phyloP scores from a whole-genome alignment of 1,140 invertebrate genomes.

The Temnothorax nylanderi region DNA sequence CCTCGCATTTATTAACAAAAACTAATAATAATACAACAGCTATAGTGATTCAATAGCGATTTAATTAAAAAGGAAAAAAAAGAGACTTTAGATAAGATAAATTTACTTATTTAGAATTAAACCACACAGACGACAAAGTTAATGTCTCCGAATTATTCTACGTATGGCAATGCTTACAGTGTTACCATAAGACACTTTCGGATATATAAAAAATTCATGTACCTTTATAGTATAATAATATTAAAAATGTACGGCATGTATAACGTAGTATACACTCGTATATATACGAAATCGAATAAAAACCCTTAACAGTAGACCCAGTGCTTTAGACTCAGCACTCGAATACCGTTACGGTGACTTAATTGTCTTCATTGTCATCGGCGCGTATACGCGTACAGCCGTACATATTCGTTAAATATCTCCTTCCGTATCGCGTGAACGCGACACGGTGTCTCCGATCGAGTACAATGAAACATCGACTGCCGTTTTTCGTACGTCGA shows the following conservation, averaged over 20 bases:
- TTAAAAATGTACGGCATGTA: slow-evolving; percentile 48
- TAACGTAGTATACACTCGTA: slow-evolving; percentile 32
- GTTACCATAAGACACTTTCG: slow-evolving; percentile 56
- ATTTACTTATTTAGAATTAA: slow-evolving; percentile 43
- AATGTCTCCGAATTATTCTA: slow-evolving; percentile 35
- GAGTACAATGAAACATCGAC: slow-evolving; percentile 34
- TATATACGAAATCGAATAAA: slow-evolving; percentile 40
- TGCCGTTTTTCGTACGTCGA: neutral
- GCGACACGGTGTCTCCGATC: neutral
- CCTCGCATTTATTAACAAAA: slow-evolving; percentile 28
- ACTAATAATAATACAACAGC: slow-evolving; percentile 6
- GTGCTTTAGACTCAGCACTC: slow-evolving; percentile 47
- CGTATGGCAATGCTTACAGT: slow-evolving; percentile 55
- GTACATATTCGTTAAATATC: slow-evolving; percentile 16
- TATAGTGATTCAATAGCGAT: slow-evolving; percentile 8
- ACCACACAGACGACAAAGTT: slow-evolving; percentile 9
- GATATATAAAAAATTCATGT: slow-evolving; percentile 54
- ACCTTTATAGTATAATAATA: slow-evolving; percentile 46
- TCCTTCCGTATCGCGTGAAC: neutral
- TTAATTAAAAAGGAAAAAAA: slow-evolving; percentile 24
- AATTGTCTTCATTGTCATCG: slow-evolving; percentile 18
- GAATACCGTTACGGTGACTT: slow-evolving; percentile 34
- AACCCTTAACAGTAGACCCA: slow-evolving; percentile 43
- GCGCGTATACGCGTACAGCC: slow-evolving; percentile 22
- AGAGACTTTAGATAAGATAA: slow-evolving; percentile 39